Evolutionary conservation across 1,140 invertebrate genomes (phyloP), one percentile per base, ranked within the genome.

Genomic region (Caerostris extrusa): DNA sequence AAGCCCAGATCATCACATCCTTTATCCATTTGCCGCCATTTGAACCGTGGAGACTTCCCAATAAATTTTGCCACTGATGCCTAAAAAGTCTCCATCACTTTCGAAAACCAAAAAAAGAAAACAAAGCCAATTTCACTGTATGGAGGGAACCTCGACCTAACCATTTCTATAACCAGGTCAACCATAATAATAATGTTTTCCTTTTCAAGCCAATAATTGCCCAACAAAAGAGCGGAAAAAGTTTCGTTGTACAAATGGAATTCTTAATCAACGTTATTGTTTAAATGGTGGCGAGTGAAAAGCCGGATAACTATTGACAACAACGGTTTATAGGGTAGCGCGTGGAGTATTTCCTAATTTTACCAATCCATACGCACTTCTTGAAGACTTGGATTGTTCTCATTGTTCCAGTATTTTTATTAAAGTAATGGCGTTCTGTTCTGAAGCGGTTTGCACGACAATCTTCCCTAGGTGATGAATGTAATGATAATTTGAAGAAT

Each of bases 141-240:
- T 34, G 34, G 71, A 12, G 34, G 71, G 71, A 77, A 55, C 86
- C 86, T 88, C 86, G 86, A 64, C 86, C 86, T 88, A 88, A 88
- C 86, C 86, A 64, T 88, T 88, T 88, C 61, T 5, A 64, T 57
- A 88, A 88, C 86, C 86, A 64, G 86, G 86, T 88, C 86, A 88
- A 64, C 86, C 67, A 69, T 69, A 77, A 77, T 77, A 67, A 67
- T 67, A 77, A 77, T 77, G 71, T 77, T 77, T 77, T 34, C 71
- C 71, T 77, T 77, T 77, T 50, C 7, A 50, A 77, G 71, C 71
- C 71, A 77, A 50, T 77, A 77, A 77, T 77, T 77, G 50, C 71
- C 34, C 12, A 77, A 77, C 71, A 77, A 77, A 77, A 77, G 71
- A 77, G 53, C 71, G 71, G 71, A 77, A 77, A 77, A 77, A 77